Evolutionary conservation across 2,797 vertebrate genomes (phyloP).

Genomic region (Glyptemys insculpta): DNA sequence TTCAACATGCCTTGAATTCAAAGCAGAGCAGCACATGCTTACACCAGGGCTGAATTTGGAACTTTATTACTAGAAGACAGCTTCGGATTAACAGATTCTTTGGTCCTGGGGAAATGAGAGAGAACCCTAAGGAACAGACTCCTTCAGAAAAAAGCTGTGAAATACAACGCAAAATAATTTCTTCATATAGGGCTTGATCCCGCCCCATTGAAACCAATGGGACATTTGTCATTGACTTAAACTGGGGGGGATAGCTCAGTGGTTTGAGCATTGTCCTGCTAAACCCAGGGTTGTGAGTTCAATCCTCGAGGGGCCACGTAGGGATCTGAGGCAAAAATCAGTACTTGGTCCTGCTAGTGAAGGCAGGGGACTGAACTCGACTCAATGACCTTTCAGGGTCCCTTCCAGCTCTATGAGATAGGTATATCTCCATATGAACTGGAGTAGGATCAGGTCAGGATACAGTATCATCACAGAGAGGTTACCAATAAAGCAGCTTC

Average conservation of each 20-base stretch:
- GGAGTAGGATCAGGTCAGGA: background rate
- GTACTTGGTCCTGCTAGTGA: too few species aligned
- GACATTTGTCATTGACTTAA: rapidly evolving
- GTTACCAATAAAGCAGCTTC: background rate
- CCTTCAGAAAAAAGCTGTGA: background rate
- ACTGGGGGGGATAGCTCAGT: too few species aligned
- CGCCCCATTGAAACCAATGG: rapidly evolving
- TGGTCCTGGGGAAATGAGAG: rapidly evolving
- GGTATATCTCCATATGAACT: too few species aligned
- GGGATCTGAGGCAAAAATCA: too few species aligned
- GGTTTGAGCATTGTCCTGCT: too few species aligned
- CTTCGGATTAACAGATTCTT: background rate
- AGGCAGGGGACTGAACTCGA: too few species aligned
- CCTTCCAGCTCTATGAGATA: too few species aligned
- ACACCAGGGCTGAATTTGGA: background rate
- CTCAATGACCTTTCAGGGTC: too few species aligned
- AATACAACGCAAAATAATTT: background rate
- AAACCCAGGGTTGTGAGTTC: too few species aligned
- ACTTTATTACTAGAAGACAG: background rate
- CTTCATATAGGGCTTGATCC: background rate
- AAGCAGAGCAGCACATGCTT: background rate
- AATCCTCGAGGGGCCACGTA: too few species aligned
- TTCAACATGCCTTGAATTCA: background rate
- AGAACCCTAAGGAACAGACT: background rate
- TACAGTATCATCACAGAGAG: background rate